Base-by-base conservation (phyloP, 2,888 invertebrate genomes). In the Alviniconcha strummeri region DNA sequence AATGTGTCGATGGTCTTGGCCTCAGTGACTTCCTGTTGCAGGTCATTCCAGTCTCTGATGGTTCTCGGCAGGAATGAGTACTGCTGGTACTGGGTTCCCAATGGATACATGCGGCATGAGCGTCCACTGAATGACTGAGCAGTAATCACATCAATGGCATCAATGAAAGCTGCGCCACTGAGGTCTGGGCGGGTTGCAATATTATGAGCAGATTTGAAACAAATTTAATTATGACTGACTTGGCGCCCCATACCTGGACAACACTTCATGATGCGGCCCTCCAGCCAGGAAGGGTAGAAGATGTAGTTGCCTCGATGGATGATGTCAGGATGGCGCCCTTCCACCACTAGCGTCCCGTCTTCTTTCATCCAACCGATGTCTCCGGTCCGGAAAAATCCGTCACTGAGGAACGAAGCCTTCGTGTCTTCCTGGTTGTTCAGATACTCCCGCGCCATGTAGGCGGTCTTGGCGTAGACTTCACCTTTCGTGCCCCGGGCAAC, bases 251-350 rank as follows among this genome's bases (percentile, higher is more conserved):
- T 19, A 77, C 76, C 76, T 57, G 56, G 76, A 13, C 76, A 77
- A 19, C 81, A 81, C 8, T 17, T 9, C n/a, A 77, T 15, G 19
- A 84, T 81, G 5, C 77, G 64, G n/a, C 11, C 57, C 69, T 84
- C 84, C 64, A 84, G 81, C 84, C 84, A 84, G 7, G 75, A 57
- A 7, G 84, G 84, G 81, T 84, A 81, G 64, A 84, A 72, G 77
- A 78, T 77, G 78, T 81, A 78, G 56, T 17, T 71, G 56, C 84
- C 84, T 67, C 78, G 75, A 56, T 76, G 75, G 54, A 81, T 84
- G 54, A 56, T 74, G 54, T 84, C 81, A 57, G 36, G 64, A 9
- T 56, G 57, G 4, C 84, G 69, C 4, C 84, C 84, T 55, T 71
- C 64, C 15, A 76, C 77, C 36, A 77, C 17, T 15, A 84, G 71